These are phyloP conservation scores for Chloropsis hardwickii DNA, from an alignment of 2,113 vertebrate species.

Conservation along the genomic window DNA sequence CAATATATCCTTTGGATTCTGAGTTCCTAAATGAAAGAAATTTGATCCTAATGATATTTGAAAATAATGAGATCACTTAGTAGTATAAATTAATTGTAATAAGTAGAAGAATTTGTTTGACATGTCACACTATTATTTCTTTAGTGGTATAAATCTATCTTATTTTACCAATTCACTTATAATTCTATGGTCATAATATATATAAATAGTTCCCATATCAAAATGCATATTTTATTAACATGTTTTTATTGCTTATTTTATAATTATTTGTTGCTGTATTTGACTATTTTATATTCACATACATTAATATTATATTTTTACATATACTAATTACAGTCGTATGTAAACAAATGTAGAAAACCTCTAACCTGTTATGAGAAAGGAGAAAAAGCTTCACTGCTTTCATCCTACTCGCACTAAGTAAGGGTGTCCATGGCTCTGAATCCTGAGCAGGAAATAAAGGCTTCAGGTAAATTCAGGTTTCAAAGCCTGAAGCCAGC, in stretches of 20 bases:
- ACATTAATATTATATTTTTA: neutral
- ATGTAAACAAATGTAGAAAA: neutral
- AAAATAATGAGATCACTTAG: neutral
- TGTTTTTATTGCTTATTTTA: neutral
- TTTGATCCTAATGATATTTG: neutral
- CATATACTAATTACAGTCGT: neutral
- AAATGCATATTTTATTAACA: neutral
- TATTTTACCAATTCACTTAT: neutral
- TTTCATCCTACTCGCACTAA: neutral
- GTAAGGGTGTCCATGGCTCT: neutral
- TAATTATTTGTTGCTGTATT: neutral
- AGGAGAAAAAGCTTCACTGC: neutral
- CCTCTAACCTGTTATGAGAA: neutral
- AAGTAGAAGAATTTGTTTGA: neutral
- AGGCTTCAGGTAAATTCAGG: neutral
- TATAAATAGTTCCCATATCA: neutral
- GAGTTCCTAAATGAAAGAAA: neutral
- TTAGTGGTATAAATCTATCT: neutral
- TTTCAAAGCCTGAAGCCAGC: neutral
- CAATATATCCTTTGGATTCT: neutral
- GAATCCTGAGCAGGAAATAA: neutral
- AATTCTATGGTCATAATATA: neutral
- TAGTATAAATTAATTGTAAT: neutral
- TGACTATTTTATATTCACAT: neutral
- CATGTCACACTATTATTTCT: neutral